Conservation (phyloP, 1,140 invertebrate genomes). For the Capitella teleta region DNA sequence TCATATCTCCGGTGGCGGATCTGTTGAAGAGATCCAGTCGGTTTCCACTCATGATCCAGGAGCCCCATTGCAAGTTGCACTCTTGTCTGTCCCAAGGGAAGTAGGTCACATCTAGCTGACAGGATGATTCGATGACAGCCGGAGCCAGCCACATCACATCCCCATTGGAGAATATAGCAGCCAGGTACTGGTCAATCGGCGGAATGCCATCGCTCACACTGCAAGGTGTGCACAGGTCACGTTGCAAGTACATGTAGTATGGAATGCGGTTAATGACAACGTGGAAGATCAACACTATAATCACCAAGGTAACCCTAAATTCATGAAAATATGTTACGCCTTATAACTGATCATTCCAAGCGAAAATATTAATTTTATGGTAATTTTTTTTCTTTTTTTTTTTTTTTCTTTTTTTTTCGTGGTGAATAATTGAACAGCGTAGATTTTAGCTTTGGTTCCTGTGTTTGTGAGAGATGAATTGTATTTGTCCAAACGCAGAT, state of each 20-base stretch:
- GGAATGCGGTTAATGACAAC: background rate
- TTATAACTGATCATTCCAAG: background rate
- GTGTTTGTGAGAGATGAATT: too few relatives aligned
- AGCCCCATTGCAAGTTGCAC: background rate
- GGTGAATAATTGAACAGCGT: too few relatives aligned
- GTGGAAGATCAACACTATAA: background rate
- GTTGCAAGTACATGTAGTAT: too few relatives aligned
- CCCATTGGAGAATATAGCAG: background rate
- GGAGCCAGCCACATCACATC: background rate
- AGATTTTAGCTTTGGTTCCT: too few relatives aligned
- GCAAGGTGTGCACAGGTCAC: too few relatives aligned
- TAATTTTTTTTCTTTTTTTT: too few relatives aligned
- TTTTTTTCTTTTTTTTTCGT: too few relatives aligned
- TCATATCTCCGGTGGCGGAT: background rate
- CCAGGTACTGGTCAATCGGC: background rate
- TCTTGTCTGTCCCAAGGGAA: slow-evolving; percentile 5
- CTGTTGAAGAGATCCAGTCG: background rate
- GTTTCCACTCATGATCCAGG: background rate
- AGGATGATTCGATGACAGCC: background rate
- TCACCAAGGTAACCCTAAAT: background rate
- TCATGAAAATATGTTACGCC: background rate
- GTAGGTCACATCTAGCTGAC: slow-evolving; percentile 4
- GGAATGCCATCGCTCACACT: too few relatives aligned
- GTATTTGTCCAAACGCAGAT: too few relatives aligned
- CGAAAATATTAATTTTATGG: too few relatives aligned